Evolutionary conservation across 1,140 invertebrate species (phyloP).

Genomic region (Radopholus similis): DNA sequence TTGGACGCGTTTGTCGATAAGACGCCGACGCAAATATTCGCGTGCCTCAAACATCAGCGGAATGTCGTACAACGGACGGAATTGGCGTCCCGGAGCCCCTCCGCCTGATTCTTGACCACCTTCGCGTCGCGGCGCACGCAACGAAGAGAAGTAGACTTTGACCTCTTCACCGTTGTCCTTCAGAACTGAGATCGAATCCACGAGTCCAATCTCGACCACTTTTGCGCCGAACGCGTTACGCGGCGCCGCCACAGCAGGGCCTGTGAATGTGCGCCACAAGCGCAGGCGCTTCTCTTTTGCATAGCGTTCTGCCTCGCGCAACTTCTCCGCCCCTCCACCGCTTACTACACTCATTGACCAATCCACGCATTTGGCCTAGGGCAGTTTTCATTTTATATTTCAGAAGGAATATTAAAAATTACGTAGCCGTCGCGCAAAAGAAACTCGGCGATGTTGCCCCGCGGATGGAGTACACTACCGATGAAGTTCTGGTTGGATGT

Average conservation of each 20-base stretch:
- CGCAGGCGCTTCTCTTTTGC: constrained; percentile 82
- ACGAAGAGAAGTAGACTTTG: constrained; percentile 91
- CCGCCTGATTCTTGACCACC: too few species aligned
- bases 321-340: constrained; percentile 73
- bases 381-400: too few species aligned
- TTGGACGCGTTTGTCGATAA: constrained; percentile 83
- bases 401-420: too few species aligned
- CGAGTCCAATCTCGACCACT: constrained; percentile 83
- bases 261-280: constrained; percentile 79
- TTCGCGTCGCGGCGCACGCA: constrained; percentile 76
- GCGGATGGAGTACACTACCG: constrained; percentile 87
- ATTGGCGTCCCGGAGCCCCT: constrained; percentile 62
- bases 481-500: constrained; percentile 83
- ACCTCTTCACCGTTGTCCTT: constrained; percentile 73
- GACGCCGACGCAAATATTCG: constrained; percentile 89
- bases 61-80: constrained; percentile 87
- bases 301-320: constrained; percentile 75
- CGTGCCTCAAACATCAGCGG: constrained; percentile 96
- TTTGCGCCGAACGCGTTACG: constrained; percentile 5
- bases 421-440: constrained; percentile 83
- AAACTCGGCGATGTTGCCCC: constrained; percentile 88
- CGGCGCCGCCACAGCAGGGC: constrained; percentile 22
- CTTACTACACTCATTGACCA: constrained; percentile 80
- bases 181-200: constrained; percentile 83
- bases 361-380: constrained; percentile 92